Conservation (phyloP, 1,140 invertebrate species). For the Fragariocoptes setiger region DNA sequence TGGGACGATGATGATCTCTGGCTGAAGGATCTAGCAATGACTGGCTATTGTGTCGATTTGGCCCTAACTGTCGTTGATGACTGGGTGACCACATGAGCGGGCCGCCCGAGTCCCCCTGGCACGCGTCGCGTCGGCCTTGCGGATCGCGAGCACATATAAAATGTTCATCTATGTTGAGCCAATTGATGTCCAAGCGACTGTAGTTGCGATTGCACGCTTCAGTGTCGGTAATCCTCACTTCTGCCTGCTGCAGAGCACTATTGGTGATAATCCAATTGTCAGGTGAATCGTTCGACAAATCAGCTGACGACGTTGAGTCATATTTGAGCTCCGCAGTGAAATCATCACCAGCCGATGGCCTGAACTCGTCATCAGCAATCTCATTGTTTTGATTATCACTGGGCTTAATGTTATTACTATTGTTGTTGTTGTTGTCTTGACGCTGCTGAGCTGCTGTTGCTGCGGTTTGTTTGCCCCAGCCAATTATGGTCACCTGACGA, state of each 20-base stretch:
- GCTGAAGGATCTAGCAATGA: too few relatives aligned
- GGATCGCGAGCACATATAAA: slow-evolving; percentile 6
- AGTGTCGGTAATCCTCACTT: not conserved
- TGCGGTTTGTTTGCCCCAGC: slow-evolving; percentile 12
- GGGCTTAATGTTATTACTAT: slow-evolving; percentile 12
- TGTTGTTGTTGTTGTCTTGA: slow-evolving; percentile 13
- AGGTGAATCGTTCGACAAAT: not conserved
- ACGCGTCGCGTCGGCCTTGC: slow-evolving; percentile 5
- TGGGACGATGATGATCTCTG: too few relatives aligned
- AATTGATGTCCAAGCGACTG: not conserved
- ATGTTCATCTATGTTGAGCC: not conserved
- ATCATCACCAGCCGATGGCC: not conserved
- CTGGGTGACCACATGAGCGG: slow-evolving; percentile 12
- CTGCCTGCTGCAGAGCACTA: not conserved
- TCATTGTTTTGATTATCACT: slow-evolving; percentile 9
- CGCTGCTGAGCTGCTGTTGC: too few relatives aligned
- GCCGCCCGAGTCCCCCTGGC: slow-evolving; percentile 14
- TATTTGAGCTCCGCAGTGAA: slow-evolving; percentile 1
- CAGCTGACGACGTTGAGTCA: slow-evolving; percentile 2
- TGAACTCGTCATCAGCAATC: slow-evolving; percentile 4
- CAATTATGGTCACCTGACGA: slow-evolving; percentile 12
- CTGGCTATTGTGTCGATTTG: slow-evolving; percentile 1
- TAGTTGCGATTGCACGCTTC: not conserved
- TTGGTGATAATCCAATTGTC: not conserved
- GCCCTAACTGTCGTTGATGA: not conserved